These are phyloP conservation scores for Aurelia coerulea DNA, from an alignment of 30 jellyfish, hydroid and myxozoan genomes.

Conservation along the genomic window DNA sequence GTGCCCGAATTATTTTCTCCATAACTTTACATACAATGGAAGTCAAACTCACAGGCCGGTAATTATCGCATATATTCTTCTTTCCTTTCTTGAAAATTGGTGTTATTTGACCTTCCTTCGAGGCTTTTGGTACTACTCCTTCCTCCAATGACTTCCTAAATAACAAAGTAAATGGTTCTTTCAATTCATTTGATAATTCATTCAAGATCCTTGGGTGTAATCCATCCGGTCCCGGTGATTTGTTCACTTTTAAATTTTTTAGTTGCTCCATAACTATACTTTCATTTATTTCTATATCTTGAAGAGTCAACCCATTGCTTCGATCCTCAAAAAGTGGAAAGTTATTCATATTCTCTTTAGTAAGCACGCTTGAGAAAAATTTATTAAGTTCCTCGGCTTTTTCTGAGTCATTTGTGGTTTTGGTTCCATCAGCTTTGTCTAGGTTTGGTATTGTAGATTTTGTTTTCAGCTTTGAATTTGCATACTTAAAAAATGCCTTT, in stretches of 20 bases:
- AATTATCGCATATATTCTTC: no score
- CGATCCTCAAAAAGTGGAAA: slow-evolving; percentile 11
- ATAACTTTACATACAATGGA: slow-evolving; percentile 32
- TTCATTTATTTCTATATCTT: slow-evolving; percentile 30
- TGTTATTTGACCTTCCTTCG: slow-evolving; percentile 19
- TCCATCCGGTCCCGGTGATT: slow-evolving; percentile 53
- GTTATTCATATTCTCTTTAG: slow-evolving; percentile 19
- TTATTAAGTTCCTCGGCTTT: slow-evolving; percentile 26
- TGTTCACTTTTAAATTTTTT: slow-evolving; percentile 16
- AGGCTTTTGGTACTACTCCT: slow-evolving; percentile 40
- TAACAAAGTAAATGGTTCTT: slow-evolving; percentile 19
- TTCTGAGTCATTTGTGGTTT: slow-evolving; percentile 13
- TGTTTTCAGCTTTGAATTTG: no score
- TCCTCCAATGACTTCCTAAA: slow-evolving; percentile 16
- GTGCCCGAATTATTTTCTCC: slow-evolving; percentile 33
- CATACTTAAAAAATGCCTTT: no score
- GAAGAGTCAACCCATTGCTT: slow-evolving; percentile 2
- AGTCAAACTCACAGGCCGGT: no score
- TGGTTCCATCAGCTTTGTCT: slow-evolving; percentile 42
- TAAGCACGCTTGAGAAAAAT: slow-evolving; percentile 29
- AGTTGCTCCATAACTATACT: background rate
- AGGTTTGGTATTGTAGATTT: no score
- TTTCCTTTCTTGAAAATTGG: no score
- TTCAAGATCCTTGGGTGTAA: slow-evolving; percentile 31
- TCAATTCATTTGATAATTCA: slow-evolving; percentile 27